Evolutionary conservation across 2,113 vertebrate species (phyloP).

Genomic region (Ciconia maguari): DNA sequence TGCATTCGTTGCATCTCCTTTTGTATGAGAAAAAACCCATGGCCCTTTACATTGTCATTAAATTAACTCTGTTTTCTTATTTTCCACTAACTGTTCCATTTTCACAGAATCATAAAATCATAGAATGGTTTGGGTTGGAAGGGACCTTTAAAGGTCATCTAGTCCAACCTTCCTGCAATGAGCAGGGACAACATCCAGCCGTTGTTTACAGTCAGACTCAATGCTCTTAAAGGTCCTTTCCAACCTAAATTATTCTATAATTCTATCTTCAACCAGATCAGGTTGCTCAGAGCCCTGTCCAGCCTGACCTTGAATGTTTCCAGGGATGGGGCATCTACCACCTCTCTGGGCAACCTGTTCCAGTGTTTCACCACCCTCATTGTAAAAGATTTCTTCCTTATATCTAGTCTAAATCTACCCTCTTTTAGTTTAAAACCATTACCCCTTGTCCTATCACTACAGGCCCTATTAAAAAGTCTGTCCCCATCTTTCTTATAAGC

Average conservation of each 20-base stretch:
- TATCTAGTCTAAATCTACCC: background rate
- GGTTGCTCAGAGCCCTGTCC: background rate
- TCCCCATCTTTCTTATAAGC: background rate
- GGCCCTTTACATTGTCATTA: background rate
- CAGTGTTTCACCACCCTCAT: background rate
- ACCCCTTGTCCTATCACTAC: rapidly evolving
- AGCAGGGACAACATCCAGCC: background rate
- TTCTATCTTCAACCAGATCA: background rate
- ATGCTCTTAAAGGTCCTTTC: background rate
- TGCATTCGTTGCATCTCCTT: background rate
- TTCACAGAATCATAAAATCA: background rate
- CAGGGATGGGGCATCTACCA: background rate
- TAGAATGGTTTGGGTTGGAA: background rate
- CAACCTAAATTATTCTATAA: background rate
- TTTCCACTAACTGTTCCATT: background rate
- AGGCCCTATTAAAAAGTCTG: background rate
- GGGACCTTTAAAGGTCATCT: background rate
- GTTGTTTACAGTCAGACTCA: background rate
- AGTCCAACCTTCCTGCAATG: background rate
- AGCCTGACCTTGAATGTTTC: background rate
- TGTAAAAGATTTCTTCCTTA: background rate
- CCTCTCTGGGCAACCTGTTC: background rate
- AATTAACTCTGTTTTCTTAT: background rate
- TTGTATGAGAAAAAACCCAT: background rate
- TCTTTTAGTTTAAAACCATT: background rate